Evolutionary conservation across 2,888 invertebrate genomes (phyloP), one percentile per base, ranked within the genome.

Genomic region (Amphimallon solstitiale): DNA sequence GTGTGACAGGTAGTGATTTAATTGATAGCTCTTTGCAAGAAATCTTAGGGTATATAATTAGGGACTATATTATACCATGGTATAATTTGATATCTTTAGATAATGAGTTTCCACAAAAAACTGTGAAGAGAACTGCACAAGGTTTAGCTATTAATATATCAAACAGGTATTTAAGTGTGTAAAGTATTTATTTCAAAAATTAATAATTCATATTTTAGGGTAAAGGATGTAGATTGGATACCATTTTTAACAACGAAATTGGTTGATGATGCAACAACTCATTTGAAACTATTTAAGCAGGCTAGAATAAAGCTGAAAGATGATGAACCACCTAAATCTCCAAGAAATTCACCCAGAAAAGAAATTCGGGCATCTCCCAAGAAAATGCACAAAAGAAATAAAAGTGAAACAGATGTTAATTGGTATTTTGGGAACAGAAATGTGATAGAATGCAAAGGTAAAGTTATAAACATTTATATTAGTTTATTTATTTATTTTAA

Each of bases 211-310:
- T 43, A 38, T 72, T 74, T 37, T 70, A 86, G 87, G 73, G 82
- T 93, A 48, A 94, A 94, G 85, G 90, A 92, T 78, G 91, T 95
- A 10, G 94, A 97, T 81, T 95, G 96, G 94, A 91, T 94, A 74
- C 91, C 93, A 37, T 92, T 93, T 75, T 86, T 96, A 67, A 95
- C 96, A 15, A 93, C 93, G 34, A 87, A 90, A 69, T 86, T 96
- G 67, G 94, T 97, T 1, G 96, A 97, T 81, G 95, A 96, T 82
- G 88, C 94, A 70, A 95, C 95, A 0, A 91, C 92, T 21, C 97
- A 97, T 83, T 87, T 97, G 71, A 88, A 94, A 70, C 83, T 97
- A 17, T 97, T 92, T 79, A 89, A 95, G 73, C 90, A 93, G 78
- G 92, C 96, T 0, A 84, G 88, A 76, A 84, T 66, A 75, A 87